Evolutionary conservation across 2,113 vertebrate genomes (phyloP).

Genomic region (Emydocephalus ijimae): DNA sequence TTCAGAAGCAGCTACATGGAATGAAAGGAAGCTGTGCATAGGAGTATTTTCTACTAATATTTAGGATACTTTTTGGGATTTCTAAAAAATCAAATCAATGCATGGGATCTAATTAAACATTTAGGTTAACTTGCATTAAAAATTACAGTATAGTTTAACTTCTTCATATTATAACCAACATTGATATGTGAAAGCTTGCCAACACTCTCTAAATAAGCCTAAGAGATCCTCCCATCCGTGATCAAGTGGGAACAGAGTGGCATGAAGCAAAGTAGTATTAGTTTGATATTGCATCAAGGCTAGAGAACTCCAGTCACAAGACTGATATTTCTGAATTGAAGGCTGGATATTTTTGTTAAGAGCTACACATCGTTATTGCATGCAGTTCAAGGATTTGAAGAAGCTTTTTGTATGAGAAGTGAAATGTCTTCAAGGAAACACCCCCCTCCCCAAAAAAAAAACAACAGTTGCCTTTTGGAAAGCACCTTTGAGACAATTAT

Average conservation of each 20-base stretch:
- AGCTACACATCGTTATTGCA: neutral
- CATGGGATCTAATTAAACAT: neutral
- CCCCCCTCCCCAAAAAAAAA: neutral
- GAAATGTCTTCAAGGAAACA: neutral
- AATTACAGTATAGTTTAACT: conserved; percentile 3
- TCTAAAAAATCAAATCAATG: conserved; percentile 5
- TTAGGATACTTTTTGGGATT: neutral
- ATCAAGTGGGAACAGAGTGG: neutral
- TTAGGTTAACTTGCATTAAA: neutral
- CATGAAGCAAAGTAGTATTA: neutral
- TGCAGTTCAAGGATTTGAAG: neutral
- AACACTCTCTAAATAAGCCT: neutral
- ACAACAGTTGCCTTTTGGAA: neutral
- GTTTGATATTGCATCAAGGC: neutral
- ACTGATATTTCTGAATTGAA: neutral
- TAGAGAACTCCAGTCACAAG: neutral
- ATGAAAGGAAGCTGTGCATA: conserved; percentile 6
- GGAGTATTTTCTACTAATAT: neutral
- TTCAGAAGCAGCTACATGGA: neutral
- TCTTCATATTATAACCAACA: neutral
- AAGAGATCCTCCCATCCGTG: neutral
- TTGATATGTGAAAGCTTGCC: neutral
- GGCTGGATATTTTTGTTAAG: neutral
- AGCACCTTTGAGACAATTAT: neutral
- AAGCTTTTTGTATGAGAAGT: neutral